Conservation (phyloP, 2,113 vertebrate species). For the Protobothrops flavoviridis region DNA sequence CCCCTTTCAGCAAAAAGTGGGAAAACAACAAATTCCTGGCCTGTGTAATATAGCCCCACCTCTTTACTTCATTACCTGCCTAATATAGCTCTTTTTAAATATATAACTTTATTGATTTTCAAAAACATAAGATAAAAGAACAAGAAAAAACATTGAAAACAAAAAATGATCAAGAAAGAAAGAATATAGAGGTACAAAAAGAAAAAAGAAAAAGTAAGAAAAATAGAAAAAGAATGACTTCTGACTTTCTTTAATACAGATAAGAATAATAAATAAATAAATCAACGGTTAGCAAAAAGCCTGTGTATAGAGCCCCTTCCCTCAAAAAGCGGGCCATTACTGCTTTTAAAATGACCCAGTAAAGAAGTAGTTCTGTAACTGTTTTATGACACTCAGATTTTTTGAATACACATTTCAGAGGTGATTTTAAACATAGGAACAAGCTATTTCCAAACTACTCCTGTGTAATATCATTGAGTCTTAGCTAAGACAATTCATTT, state of each 20-base stretch:
- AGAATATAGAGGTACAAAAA: not conserved
- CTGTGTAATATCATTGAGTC: not conserved
- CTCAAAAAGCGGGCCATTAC: not conserved
- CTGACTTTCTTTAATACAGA: not conserved
- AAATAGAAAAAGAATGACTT: not conserved
- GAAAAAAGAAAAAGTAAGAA: not conserved
- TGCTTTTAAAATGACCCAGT: not conserved
- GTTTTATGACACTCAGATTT: not conserved
- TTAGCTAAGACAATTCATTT: not conserved
- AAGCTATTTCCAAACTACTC: not conserved
- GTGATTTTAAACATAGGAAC: not conserved
- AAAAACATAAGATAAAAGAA: not conserved
- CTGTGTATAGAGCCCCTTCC: not conserved
- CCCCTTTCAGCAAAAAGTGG: not conserved
- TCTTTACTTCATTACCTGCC: not conserved
- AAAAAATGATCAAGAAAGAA: not conserved
- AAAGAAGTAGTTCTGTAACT: not conserved
- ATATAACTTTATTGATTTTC: not conserved
- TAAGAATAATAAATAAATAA: not conserved
- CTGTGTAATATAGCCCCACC: not conserved
- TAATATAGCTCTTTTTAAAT: not conserved
- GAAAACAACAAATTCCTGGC: not conserved
- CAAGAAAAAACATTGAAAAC: not conserved
- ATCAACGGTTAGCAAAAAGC: not conserved
- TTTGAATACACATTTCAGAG: not conserved